phyloP scores from a whole-genome alignment of 2,797 vertebrate species.

The Rallus crepitans region DNA sequence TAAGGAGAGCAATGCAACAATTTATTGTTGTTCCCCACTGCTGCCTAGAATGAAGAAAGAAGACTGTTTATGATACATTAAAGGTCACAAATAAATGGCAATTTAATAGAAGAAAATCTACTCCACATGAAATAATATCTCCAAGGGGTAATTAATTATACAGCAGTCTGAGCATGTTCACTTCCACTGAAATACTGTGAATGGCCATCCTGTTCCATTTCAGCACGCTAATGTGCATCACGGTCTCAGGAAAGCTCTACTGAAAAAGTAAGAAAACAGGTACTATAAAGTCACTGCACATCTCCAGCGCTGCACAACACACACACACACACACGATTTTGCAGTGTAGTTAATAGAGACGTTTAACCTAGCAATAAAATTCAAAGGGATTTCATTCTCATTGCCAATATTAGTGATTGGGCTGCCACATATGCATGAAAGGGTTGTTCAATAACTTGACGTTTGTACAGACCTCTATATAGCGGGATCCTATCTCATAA shows the following conservation, averaged over 20 bases:
- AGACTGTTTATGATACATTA: conserved; percentile 1
- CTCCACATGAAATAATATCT: not conserved
- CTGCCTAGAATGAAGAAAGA: not conserved
- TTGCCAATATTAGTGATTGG: not conserved
- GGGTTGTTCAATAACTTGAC: not conserved
- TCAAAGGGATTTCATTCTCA: not conserved
- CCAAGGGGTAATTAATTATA: conserved; percentile 39
- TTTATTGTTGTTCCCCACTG: not conserved
- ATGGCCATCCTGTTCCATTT: not conserved
- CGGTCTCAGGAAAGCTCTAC: not conserved
- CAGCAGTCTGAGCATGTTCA: conserved; percentile 6
- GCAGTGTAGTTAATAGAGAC: not conserved
- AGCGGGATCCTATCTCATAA: not conserved
- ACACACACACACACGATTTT: not conserved
- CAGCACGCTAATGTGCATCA: not conserved
- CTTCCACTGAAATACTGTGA: not conserved
- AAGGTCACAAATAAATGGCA: conserved; percentile 37
- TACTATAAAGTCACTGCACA: not conserved
- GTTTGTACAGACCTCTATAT: not conserved
- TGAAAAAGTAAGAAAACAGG: not conserved
- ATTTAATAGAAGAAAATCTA: conserved; percentile 17
- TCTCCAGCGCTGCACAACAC: not conserved
- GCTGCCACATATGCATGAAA: not conserved
- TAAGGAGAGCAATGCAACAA: conserved; percentile 15
- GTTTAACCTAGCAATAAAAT: not conserved